Evolutionary conservation across 2,113 vertebrate genomes (phyloP).

Genomic region (Boulengeromyrus knoepffleri): DNA sequence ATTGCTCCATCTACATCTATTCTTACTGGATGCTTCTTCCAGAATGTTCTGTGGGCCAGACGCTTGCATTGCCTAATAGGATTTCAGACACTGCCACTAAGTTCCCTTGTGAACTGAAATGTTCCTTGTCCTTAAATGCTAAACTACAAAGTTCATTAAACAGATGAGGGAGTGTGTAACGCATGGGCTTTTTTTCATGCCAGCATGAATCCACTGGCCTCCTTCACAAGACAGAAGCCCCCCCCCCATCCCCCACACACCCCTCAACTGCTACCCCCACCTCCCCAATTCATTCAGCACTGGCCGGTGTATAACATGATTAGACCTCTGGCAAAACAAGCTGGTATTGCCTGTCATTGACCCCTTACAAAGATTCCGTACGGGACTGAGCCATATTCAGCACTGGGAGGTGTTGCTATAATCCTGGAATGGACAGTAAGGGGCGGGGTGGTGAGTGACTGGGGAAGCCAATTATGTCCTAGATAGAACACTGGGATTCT

Average conservation of each 20-base stretch:
- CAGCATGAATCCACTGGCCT: constrained; percentile 24
- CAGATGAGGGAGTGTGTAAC: constrained; percentile 28
- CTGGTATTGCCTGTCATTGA: constrained; percentile 27
- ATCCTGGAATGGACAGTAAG: constrained; percentile 15
- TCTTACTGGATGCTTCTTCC: not conserved
- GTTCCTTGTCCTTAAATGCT: constrained; percentile 25
- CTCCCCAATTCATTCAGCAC: constrained; percentile 19
- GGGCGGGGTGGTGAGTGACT: not conserved
- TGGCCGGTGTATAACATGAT: constrained; percentile 33
- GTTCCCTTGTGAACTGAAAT: constrained; percentile 29
- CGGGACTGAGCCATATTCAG: constrained; percentile 7
- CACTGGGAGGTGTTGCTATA: constrained; percentile 20
- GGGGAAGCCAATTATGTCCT: constrained; percentile 15
- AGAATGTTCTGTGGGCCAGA: constrained; percentile 3
- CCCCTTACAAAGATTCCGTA: constrained; percentile 13
- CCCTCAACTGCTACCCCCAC: not conserved
- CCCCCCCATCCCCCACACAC: not conserved
- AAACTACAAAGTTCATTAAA: constrained; percentile 35
- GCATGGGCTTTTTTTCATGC: constrained; percentile 5
- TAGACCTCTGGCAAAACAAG: constrained; percentile 23
- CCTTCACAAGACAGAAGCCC: constrained; percentile 20
- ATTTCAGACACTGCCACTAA: constrained; percentile 26
- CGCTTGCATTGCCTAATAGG: constrained; percentile 21
- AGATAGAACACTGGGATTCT: not conserved
- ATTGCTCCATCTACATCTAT: not conserved